These are phyloP conservation scores for Microdon myrmicae DNA, from an alignment of 2,888 invertebrate species.

Conservation along the genomic window DNA sequence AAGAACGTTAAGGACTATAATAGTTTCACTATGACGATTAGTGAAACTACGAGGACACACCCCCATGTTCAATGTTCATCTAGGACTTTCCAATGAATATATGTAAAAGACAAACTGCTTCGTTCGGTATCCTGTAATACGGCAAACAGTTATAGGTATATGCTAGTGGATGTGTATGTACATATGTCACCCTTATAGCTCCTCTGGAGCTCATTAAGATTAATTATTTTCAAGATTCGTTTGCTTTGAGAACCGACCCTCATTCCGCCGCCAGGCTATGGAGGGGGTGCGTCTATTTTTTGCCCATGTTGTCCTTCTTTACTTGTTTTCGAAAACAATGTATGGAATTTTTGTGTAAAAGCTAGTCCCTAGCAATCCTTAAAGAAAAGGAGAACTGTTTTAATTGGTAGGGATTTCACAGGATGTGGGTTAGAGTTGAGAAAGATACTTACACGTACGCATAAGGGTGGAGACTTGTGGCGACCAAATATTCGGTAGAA, in stretches of 20 bases:
- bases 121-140: neutral
- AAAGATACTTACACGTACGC: constrained; percentile 49
- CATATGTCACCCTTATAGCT: constrained; percentile 36
- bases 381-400: constrained; percentile 49
- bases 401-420: constrained; percentile 50
- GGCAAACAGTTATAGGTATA: constrained; percentile 2
- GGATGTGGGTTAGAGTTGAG: too few relatives aligned
- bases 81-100: constrained; percentile 24
- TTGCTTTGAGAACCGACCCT: constrained; percentile 19
- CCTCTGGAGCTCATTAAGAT: constrained; percentile 48
- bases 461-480: constrained; percentile 54
- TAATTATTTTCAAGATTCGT: constrained; percentile 48
- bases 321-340: constrained; percentile 45
- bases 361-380: constrained; percentile 33
- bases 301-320: too few relatives aligned
- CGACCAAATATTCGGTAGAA: constrained; percentile 24
- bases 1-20: constrained; percentile 26
- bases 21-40: constrained; percentile 48
- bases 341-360: constrained; percentile 40
- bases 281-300: too few relatives aligned
- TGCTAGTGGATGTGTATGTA: constrained; percentile 35
- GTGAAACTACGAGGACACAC: constrained; percentile 47
- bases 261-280: too few relatives aligned
- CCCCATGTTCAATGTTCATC: constrained; percentile 22
- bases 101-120: neutral